A percentile compares a stretch with the other conserved stretches of the same genome.
Conservation (phyloP, 2,113 vertebrate species). For the Ascaphus truei region DNA sequence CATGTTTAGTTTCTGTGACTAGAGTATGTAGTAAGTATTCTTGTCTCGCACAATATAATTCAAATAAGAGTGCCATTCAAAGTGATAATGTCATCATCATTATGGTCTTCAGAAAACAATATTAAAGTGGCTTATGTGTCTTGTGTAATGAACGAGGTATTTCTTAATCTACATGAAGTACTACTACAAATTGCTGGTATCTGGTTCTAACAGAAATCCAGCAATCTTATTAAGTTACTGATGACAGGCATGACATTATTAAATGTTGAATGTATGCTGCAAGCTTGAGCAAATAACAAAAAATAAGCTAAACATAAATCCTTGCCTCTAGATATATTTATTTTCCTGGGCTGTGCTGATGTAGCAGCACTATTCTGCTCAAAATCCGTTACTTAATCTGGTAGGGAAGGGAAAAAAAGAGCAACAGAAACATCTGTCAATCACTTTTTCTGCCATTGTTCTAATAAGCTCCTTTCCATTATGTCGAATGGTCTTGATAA, state of each 20-base stretch:
- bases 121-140: neutral
- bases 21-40: no score
- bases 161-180: constrained; percentile 36
- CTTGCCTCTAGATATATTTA: constrained; percentile 37
- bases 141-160: neutral
- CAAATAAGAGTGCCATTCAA: neutral
- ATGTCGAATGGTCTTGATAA: constrained; percentile 31
- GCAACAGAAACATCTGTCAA: constrained; percentile 18
- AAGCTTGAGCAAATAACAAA: constrained; percentile 35
- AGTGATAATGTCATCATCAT: neutral
- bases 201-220: constrained; percentile 40
- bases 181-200: constrained; percentile 37
- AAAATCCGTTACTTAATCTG: neutral
- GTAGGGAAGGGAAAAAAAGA: constrained; percentile 10
- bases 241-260: constrained; percentile 47
- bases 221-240: constrained; percentile 41
- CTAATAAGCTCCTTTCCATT: constrained; percentile 41
- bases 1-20: no score
- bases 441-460: constrained; percentile 39
- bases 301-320: constrained; percentile 42
- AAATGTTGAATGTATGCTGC: constrained; percentile 33
- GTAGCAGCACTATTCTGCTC: constrained; percentile 31
- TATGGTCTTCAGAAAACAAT: neutral
- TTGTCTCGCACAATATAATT: neutral
- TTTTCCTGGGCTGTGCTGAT: constrained; percentile 18